A percentile compares a stretch with the other conserved stretches of the same genome.
Conservation (phyloP, 2,113 vertebrate species). For the Cathartes aura region DNA sequence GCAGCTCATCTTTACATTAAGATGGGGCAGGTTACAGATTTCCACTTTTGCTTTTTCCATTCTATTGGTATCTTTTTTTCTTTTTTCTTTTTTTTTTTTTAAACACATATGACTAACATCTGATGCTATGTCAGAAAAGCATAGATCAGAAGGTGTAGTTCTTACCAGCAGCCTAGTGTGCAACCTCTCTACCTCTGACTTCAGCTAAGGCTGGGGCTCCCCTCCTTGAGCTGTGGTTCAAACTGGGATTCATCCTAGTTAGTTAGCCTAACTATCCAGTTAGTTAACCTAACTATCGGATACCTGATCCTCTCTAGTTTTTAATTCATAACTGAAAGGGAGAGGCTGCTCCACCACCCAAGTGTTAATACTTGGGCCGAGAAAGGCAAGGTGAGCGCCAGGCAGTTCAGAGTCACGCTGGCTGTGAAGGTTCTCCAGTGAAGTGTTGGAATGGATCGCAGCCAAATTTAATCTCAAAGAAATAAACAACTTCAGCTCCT, state of each 20-base stretch:
- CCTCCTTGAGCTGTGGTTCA: neutral
- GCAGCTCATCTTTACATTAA: neutral
- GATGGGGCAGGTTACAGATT: neutral
- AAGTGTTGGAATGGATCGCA: neutral
- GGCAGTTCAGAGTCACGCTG: neutral
- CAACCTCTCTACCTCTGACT: neutral
- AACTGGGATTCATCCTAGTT: neutral
- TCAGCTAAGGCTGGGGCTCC: neutral
- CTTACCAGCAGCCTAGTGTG: neutral
- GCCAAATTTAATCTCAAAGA: constrained; percentile 41
- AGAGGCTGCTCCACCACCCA: neutral
- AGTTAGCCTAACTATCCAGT: neutral
- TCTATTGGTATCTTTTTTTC: neutral
- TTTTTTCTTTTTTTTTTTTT: neutral
- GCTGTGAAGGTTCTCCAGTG: neutral
- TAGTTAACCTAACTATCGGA: neutral
- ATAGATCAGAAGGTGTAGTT: neutral
- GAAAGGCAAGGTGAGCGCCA: neutral
- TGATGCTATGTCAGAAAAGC: neutral
- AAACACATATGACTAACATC: neutral
- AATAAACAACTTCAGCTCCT: constrained; percentile 50
- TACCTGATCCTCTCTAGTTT: neutral
- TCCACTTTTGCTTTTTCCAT: neutral
- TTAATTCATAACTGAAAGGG: neutral
- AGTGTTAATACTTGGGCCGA: neutral